A percentile compares a stretch with the other conserved stretches of the same genome.
Conservation (phyloP, 2,888 invertebrate genomes). For the Polia nebulosa region DNA sequence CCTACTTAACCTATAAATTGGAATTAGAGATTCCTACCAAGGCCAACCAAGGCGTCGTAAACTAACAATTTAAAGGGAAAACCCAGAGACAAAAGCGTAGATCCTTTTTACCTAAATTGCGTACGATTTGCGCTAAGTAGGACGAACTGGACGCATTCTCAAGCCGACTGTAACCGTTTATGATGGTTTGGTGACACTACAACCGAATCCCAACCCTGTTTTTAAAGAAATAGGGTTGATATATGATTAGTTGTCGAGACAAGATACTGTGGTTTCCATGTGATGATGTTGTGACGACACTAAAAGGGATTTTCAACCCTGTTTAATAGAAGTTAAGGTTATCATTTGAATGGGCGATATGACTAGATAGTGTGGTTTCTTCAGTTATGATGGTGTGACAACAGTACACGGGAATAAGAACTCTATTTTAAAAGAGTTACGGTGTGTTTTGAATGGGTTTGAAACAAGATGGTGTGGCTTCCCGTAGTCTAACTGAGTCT, state of each 20-base stretch:
- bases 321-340: background rate
- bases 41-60: slow-evolving; percentile 31
- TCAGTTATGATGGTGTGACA: slow-evolving; percentile 1
- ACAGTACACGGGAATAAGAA: background rate
- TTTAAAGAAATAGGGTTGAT: background rate
- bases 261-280: background rate
- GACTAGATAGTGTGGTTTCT: slow-evolving; percentile 13
- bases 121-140: slow-evolving; percentile 66
- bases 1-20: slow-evolving; percentile 26
- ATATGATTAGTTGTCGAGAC: background rate
- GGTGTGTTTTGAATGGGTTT: slow-evolving; percentile 18
- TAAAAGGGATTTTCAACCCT: background rate
- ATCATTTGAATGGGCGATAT: background rate
- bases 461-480: slow-evolving; percentile 32
- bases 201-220: slow-evolving; percentile 14
- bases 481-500: slow-evolving; percentile 56
- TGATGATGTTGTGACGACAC: slow-evolving; percentile 14
- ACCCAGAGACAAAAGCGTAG: slow-evolving; percentile 47
- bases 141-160: slow-evolving; percentile 49
- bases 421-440: background rate
- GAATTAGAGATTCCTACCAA: slow-evolving; percentile 25
- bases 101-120: slow-evolving; percentile 66
- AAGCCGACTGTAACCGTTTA: slow-evolving; percentile 57
- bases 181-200: slow-evolving; percentile 25
- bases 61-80: slow-evolving; percentile 46